Conservation (phyloP, 2,113 vertebrate genomes). For the Poeciliopsis retropinna region DNA sequence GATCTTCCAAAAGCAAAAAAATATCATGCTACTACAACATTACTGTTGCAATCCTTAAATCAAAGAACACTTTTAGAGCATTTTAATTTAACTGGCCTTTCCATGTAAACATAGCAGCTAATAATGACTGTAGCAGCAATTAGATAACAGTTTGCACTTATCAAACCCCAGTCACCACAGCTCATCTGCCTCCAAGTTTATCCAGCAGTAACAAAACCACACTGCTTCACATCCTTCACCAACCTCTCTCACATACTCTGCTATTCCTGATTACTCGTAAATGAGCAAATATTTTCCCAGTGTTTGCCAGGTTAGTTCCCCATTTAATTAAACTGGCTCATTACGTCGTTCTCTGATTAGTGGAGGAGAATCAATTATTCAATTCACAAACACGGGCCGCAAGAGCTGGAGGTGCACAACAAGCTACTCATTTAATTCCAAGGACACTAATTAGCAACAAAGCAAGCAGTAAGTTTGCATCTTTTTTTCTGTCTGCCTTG, state of each 20-base stretch:
- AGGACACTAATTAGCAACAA: conserved; percentile 99
- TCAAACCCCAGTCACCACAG: background rate
- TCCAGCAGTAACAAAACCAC: conserved; percentile 15
- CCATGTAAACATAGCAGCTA: background rate
- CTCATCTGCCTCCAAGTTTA: background rate
- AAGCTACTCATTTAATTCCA: conserved; percentile 99
- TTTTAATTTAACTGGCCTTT: background rate
- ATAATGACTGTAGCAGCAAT: conserved; percentile 11
- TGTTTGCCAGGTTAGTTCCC: conserved; percentile 99
- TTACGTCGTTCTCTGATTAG: conserved; percentile 99
- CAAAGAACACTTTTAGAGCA: too few species aligned
- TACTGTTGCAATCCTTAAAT: too few species aligned
- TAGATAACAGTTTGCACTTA: background rate
- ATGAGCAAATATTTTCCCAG: conserved; percentile 99
- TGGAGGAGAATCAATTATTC: conserved; percentile 99
- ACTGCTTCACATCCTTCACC: conserved; percentile 35
- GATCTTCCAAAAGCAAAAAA: too few species aligned
- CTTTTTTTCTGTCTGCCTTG: conserved; percentile 42
- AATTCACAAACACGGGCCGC: conserved; percentile 98
- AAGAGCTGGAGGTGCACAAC: conserved; percentile 95
- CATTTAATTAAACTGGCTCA: conserved; percentile 99
- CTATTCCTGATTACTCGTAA: conserved; percentile 94
- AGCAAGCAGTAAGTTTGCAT: conserved; percentile 94
- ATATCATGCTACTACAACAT: too few species aligned
- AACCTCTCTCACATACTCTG: conserved; percentile 58